These are phyloP conservation scores for Theristicus caerulescens DNA, from an alignment of 2,113 vertebrate genomes.

Conservation along the genomic window DNA sequence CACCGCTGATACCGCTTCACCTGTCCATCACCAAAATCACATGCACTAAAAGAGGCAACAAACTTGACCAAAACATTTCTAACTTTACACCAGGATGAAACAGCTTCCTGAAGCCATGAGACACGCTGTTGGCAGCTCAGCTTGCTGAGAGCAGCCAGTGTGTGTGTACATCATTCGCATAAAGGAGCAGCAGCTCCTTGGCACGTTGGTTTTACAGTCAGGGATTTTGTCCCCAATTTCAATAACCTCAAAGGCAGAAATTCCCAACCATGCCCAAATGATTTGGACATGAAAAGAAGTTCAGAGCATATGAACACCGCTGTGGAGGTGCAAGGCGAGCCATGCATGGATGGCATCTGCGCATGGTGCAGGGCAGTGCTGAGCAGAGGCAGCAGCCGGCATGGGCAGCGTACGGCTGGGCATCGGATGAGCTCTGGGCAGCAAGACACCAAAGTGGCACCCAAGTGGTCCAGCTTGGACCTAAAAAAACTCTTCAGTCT, in stretches of 20 bases:
- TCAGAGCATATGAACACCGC: background rate
- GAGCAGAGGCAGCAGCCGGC: background rate
- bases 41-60: background rate
- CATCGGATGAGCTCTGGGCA: background rate
- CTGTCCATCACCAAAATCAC: background rate
- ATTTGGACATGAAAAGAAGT: background rate
- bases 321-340: background rate
- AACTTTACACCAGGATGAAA: background rate
- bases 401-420: fast-evolving
- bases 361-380: background rate
- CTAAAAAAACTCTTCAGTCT: background rate
- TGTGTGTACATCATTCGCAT: background rate
- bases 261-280: background rate
- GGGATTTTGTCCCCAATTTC: background rate
- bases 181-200: background rate
- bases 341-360: fast-evolving
- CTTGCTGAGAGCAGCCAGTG: background rate
- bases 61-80: background rate
- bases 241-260: background rate
- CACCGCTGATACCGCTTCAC: background rate
- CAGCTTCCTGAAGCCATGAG: background rate
- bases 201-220: background rate
- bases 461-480: background rate
- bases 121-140: background rate
- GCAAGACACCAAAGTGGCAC: background rate